Evolutionary conservation across 2,888 invertebrate species (phyloP).

Genomic region (Autographa gamma): DNA sequence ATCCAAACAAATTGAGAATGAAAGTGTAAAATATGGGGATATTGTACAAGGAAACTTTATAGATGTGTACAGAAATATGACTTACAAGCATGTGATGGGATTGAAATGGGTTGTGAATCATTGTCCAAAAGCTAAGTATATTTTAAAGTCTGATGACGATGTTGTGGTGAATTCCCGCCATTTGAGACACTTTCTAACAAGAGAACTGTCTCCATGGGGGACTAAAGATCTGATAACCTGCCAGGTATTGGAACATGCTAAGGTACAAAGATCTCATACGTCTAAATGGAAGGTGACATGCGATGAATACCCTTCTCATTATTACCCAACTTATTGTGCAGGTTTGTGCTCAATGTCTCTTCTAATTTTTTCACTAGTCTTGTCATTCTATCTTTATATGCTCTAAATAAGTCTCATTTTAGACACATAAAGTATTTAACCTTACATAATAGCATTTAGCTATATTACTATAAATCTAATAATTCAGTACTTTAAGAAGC

Average conservation of each 20-base stretch:
- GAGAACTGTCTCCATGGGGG: slow-evolving; percentile 89
- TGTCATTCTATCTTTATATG: too few species aligned
- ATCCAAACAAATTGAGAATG: slow-evolving; percentile 79
- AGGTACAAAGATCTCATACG: slow-evolving; percentile 89
- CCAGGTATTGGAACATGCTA: slow-evolving; percentile 82
- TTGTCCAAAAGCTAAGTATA: slow-evolving; percentile 91
- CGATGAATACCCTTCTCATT: slow-evolving; percentile 89
- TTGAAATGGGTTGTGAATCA: slow-evolving; percentile 93
- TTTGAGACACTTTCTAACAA: slow-evolving; percentile 88
- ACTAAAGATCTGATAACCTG: slow-evolving; percentile 91
- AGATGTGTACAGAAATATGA: slow-evolving; percentile 94
- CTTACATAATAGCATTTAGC: too few species aligned
- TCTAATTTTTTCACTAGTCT: too few species aligned
- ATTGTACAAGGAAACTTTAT: slow-evolving; percentile 93
- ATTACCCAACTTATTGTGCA: slow-evolving; percentile 93
- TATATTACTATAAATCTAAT: too few species aligned
- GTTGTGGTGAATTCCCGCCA: slow-evolving; percentile 92
- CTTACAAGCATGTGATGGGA: slow-evolving; percentile 95
- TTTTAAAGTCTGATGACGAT: slow-evolving; percentile 94
- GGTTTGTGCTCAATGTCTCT: slow-evolving; percentile 78
- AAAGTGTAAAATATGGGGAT: slow-evolving; percentile 90
- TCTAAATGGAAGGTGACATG: slow-evolving; percentile 94
- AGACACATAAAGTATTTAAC: too few species aligned
- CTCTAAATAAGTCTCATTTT: too few species aligned
- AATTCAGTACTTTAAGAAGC: too few species aligned